Conservation (phyloP, 1,140 invertebrate genomes). For the Listronotus bonariensis region DNA sequence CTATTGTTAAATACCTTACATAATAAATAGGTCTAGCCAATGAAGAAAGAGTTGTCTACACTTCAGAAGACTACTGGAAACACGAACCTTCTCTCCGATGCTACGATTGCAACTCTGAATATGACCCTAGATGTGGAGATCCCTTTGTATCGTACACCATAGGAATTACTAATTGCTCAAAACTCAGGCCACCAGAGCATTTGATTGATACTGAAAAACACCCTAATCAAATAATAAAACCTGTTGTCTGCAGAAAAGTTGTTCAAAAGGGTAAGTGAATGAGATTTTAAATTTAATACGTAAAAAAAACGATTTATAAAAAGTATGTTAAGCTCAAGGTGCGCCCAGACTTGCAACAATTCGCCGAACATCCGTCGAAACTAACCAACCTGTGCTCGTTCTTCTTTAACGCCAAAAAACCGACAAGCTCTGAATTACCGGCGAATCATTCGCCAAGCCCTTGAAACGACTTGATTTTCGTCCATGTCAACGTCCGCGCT, state of each 20-base stretch:
- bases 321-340: neutral
- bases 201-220: conserved; percentile 56
- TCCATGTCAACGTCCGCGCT: no score
- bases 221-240: conserved; percentile 56
- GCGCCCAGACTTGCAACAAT: no score
- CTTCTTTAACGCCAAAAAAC: no score
- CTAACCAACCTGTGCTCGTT: neutral
- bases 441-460: no score
- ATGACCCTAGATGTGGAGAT: conserved; percentile 82
- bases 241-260: conserved; percentile 78
- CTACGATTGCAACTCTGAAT: conserved; percentile 85
- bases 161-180: conserved; percentile 80
- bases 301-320: no score
- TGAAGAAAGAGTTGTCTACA: conserved; percentile 4
- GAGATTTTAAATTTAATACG: neutral
- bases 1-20: no score
- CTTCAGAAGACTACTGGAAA: conserved; percentile 17
- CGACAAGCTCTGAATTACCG: no score
- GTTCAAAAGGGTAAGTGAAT: conserved; percentile 67
- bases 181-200: conserved; percentile 72
- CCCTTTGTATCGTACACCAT: conserved; percentile 81
- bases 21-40: neutral
- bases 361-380: no score
- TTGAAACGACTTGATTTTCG: no score
- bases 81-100: conserved; percentile 57